Conservation (phyloP, 2,113 vertebrate genomes). For the Poeciliopsis prolifica region DNA sequence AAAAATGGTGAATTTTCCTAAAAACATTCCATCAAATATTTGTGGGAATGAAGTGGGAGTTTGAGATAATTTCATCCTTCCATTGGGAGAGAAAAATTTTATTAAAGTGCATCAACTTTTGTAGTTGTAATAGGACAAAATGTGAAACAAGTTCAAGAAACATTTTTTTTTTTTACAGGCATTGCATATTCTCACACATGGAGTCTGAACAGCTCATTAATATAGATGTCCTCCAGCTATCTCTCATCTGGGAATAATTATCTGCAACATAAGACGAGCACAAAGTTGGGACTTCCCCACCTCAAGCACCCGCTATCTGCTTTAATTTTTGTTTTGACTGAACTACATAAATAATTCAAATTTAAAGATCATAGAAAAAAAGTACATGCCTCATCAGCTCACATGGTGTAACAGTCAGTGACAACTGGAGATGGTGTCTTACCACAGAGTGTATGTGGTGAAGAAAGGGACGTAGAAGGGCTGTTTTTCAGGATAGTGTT, state of each 20-base stretch:
- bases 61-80: not conserved
- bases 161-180: not conserved
- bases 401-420: conserved; percentile 15
- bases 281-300: conserved; percentile 4
- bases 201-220: conserved; percentile 36
- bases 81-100: not conserved
- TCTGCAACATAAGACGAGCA: conserved; percentile 18
- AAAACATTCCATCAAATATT: too few species aligned
- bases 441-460: conserved; percentile 92
- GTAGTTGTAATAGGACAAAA: not conserved
- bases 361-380: conserved; percentile 21
- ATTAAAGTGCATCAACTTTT: not conserved
- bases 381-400: conserved; percentile 12
- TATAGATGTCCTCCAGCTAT: conserved; percentile 34
- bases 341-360: conserved; percentile 61
- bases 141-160: not conserved
- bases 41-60: too few species aligned
- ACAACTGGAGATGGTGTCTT: conserved; percentile 55
- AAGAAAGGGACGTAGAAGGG: conserved; percentile 93
- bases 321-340: conserved; percentile 28
- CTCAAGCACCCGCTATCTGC: conserved; percentile 9
- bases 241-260: conserved; percentile 13
- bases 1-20: too few species aligned
- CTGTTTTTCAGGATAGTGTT: conserved; percentile 91
- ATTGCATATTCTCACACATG: conserved; percentile 37